These are phyloP conservation scores for Latrodectus hesperus DNA, from an alignment of 2,888 invertebrate genomes.

Conservation along the genomic window DNA sequence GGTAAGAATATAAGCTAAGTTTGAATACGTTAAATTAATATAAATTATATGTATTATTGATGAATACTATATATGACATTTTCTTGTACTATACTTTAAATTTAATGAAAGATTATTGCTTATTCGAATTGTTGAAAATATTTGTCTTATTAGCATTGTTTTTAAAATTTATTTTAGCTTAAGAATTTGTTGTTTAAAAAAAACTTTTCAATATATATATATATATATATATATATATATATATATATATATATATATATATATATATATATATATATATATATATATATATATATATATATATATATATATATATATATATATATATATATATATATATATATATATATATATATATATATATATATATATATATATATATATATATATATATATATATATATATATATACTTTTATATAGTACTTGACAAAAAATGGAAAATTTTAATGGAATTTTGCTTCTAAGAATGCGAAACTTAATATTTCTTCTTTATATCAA, in stretches of 20 bases:
- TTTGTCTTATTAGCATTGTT: no score
- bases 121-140: no score
- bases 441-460: neutral
- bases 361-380: constrained; percentile 29
- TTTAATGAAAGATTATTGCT: no score
- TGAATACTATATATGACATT: no score
- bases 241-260: constrained; percentile 18
- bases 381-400: constrained; percentile 22
- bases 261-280: constrained; percentile 25
- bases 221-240: constrained; percentile 32
- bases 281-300: constrained; percentile 17
- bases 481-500: no score
- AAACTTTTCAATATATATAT: neutral
- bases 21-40: no score
- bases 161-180: no score
- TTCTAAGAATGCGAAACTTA: no score
- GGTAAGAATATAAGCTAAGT: no score
- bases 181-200: no score
- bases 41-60: no score
- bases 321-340: constrained; percentile 24
- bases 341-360: constrained; percentile 17
- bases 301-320: constrained; percentile 32
- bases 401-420: neutral
- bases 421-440: neutral
- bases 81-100: no score